Base-by-base conservation (phyloP, 2,113 vertebrate genomes). In the Ophthalmolycus amberensis region DNA sequence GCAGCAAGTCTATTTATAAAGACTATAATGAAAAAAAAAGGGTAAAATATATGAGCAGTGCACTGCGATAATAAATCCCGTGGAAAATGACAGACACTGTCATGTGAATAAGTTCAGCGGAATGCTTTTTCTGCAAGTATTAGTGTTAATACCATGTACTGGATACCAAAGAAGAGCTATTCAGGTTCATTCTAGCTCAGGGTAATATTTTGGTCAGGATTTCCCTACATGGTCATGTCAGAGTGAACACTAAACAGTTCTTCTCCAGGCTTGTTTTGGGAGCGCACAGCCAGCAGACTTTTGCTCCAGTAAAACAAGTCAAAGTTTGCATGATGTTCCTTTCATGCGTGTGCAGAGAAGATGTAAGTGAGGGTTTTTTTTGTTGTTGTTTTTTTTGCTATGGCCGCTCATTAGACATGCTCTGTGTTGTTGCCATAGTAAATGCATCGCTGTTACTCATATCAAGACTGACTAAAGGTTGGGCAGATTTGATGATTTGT, bases 191-290 rank as follows among this genome's bases (percentile, higher is more conserved):
- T 92, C 92, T 94, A 94, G 92, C 82, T 79, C 85, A 48, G 85
- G 40, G 83, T 91, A 88, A 88, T 87, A 75, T 90, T 94, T 92
- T 93, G 81, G 77, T 88, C 88, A 89, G 92, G 92, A 92, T 90
- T 91, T 92, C 92, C 93, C 88, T 90, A 92, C 85, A 93, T 92
- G 93, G 92, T 75, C 18, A 52, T 81, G 91, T 87, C 92, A 93
- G 90, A 85, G 83, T 64, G 89, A 91, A 87, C 69, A 58, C 78
- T 60, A 75, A 50, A 83, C 83, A 75, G 34, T 85, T 85, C 85
- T 85, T 87, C 74, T 90, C 37, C 56, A 32, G 78, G 67, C 73
- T 88, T 67, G 73, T 88, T 91, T 87, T 59, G 74, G 71, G 73
- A 90, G 69, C 22, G 72, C 59, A 46, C 59, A 58, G 38, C 78